phyloP scores from a whole-genome alignment of 1,140 invertebrate species.

The Magallana angulata region DNA sequence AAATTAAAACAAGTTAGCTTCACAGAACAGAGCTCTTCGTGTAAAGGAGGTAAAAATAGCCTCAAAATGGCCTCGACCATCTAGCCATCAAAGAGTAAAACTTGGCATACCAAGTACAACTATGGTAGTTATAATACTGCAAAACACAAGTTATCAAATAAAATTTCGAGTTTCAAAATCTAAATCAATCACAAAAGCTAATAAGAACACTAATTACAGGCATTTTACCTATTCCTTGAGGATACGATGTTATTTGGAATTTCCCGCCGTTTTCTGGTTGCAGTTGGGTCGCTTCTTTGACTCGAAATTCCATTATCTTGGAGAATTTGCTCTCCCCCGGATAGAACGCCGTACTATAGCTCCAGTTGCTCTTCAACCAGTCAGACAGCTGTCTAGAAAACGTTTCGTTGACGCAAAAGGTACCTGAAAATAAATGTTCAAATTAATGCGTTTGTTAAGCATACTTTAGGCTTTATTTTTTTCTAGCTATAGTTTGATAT shows the following conservation, averaged over 20 bases:
- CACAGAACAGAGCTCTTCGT: too few species aligned
- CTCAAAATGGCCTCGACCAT: too few species aligned
- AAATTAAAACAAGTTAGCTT: too few species aligned
- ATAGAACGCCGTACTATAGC: conserved; percentile 78
- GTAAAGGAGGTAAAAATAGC: too few species aligned
- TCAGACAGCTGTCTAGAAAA: conserved; percentile 72
- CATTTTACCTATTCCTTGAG: conserved; percentile 70
- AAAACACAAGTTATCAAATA: too few species aligned
- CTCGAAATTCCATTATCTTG: conserved; percentile 66
- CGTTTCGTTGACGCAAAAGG: conserved; percentile 74
- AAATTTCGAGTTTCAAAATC: too few species aligned
- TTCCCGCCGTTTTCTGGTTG: conserved; percentile 76
- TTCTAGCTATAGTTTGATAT: too few species aligned
- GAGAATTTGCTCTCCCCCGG: conserved; percentile 78
- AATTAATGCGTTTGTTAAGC: not conserved
- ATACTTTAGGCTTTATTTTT: too few species aligned
- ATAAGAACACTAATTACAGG: not conserved
- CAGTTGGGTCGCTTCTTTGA: conserved; percentile 74
- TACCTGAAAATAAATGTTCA: conserved; percentile 65
- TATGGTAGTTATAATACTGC: too few species aligned
- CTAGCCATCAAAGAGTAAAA: too few species aligned
- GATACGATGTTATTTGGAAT: conserved; percentile 78
- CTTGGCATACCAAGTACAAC: too few species aligned
- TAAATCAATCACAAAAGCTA: too few species aligned
- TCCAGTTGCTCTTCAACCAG: conserved; percentile 76